A percentile compares a stretch with the other conserved stretches of the same genome.
These are phyloP conservation scores for Volucella zonaria DNA, from an alignment of 2,888 invertebrate species.

Conservation along the genomic window DNA sequence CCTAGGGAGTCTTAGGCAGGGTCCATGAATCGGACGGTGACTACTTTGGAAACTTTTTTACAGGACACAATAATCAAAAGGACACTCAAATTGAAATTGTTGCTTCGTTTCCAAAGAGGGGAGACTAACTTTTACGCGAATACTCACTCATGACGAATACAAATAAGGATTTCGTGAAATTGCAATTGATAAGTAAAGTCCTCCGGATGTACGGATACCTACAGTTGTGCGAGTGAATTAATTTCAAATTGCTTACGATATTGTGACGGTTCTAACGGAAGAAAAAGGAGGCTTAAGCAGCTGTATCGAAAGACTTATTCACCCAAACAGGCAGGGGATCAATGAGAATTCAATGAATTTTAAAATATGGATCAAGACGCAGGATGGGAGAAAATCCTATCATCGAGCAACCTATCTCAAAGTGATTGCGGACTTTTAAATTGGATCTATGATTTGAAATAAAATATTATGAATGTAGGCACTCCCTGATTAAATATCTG, in stretches of 20 bases:
- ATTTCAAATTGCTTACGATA: slow-evolving; percentile 19
- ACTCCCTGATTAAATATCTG: no score
- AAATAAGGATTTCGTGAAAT: slow-evolving; percentile 19
- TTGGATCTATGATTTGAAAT: no score
- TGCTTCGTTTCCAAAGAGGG: neutral
- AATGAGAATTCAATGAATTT: neutral
- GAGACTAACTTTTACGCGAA: neutral
- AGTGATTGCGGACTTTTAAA: no score
- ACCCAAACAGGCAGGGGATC: neutral
- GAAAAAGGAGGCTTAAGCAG: neutral
- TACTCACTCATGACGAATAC: slow-evolving; percentile 5
- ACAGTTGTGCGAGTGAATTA: slow-evolving; percentile 18
- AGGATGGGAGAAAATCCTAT: no score
- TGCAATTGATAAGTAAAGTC: slow-evolving; percentile 36
- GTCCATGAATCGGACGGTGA: neutral
- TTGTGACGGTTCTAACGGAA: slow-evolving; percentile 6
- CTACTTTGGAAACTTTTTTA: neutral
- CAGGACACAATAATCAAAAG: slow-evolving; percentile 8
- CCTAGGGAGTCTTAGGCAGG: no score
- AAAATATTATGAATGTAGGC: no score
- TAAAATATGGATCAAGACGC: neutral
- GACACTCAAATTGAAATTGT: neutral
- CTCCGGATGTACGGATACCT: neutral
- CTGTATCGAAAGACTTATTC: neutral
- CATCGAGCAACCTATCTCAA: no score